These are phyloP conservation scores for Digitonthophagus gazella DNA, from an alignment of 2,888 invertebrate genomes.

Conservation along the genomic window DNA sequence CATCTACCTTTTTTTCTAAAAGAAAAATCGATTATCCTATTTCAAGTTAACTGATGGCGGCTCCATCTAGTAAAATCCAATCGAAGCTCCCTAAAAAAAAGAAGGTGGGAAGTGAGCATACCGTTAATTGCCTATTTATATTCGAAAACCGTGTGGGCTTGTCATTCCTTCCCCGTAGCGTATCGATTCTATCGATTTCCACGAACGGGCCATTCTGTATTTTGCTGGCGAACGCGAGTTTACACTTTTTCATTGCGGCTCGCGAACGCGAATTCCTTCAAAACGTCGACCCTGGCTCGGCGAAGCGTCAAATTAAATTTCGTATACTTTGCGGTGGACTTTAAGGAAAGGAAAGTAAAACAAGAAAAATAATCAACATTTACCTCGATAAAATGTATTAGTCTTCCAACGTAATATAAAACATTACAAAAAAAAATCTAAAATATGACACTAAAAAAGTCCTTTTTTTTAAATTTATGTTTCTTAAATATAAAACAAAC, in stretches of 20 bases:
- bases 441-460: constrained; percentile 10
- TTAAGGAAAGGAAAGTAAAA: background rate
- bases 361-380: background rate
- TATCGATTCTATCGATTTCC: constrained; percentile 9
- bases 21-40: no score
- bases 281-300: background rate
- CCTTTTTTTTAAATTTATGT: background rate
- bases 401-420: constrained; percentile 14
- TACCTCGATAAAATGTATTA: constrained; percentile 8
- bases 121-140: constrained; percentile 6
- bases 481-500: constrained; percentile 9
- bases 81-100: background rate
- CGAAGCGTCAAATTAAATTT: background rate
- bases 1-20: no score
- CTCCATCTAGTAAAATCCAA: background rate
- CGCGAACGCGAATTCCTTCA: background rate
- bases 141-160: background rate
- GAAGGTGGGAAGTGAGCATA: background rate
- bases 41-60: background rate
- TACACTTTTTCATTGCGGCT: background rate
- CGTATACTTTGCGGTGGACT: background rate
- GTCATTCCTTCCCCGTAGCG: constrained; percentile 2
- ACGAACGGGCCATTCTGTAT: background rate
- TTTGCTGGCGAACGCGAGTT: background rate
- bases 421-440: constrained; percentile 11